Base-by-base conservation (phyloP, 2,797 vertebrate species). In the Chelon auratus region DNA sequence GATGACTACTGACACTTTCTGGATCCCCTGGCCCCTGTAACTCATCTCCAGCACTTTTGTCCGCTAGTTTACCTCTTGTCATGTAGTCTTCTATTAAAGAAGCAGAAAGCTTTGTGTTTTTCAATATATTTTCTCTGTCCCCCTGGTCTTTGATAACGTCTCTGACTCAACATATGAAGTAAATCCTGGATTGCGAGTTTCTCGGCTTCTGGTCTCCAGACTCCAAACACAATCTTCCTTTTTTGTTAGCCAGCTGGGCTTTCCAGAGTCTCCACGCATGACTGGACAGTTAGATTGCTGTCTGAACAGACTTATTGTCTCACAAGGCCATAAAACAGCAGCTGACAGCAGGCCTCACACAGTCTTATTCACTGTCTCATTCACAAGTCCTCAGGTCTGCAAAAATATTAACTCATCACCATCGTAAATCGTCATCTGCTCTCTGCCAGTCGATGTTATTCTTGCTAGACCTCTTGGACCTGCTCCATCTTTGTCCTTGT, bases 1-100 rank as follows among this genome's bases (percentile, higher is more conserved):
- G 51, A 65, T 71, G 62, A 36, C 30, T 43, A 24, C n/a, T 11
- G 12, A 22, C 14, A 26, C 48, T 26, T 22, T 20, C 9, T 67
- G 39, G 18, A 11, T 57, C 47, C 20, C 39, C 39, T 15, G 37
- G 20, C 15, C 47, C 4, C 5, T 54, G 4, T 43, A 11, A 37
- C 26, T 26, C 20, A 20, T 53, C 9, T 53, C 9, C 24, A 51
- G 15, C 5, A 39, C 6, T 7, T 37, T 17, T 30, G 60, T 45
- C 26, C 26, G 43, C 14, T 15, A 51, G 8, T 7, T 39, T 1
- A 5, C 5, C 15, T 36, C 18, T 48, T 6, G 3, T 24, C 37
- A 24, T 13, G 43, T 24, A 42, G 39, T 43, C 1, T 47, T 14
- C 17, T 54, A 15, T 37, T 37, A 36, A 43, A 52, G 26, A 72